phyloP scores from a whole-genome alignment of 2,797 vertebrate species.

The Paguma larvata region DNA sequence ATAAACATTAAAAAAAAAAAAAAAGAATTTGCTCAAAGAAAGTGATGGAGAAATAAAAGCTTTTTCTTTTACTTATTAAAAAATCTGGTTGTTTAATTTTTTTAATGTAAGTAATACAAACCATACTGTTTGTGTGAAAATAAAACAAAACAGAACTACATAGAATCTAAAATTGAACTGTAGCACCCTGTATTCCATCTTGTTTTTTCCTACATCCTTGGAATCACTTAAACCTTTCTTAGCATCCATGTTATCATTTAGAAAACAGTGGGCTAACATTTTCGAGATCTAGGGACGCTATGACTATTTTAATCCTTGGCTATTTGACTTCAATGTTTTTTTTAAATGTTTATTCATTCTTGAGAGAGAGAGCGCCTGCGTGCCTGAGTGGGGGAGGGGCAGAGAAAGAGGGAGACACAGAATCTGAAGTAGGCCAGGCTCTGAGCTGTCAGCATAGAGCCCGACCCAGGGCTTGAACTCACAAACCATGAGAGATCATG shows the following conservation, averaged over 20 bases:
- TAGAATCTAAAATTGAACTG: constrained; percentile 4
- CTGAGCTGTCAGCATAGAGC: too few species aligned
- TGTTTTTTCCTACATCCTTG: not conserved
- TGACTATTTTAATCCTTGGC: constrained; percentile 15
- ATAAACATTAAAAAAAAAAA: too few species aligned
- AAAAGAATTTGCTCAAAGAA: not conserved
- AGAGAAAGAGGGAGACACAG: too few species aligned
- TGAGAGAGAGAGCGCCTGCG: too few species aligned
- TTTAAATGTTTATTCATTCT: too few species aligned
- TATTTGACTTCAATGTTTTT: not conserved
- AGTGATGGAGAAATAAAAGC: not conserved
- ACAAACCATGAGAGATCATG: too few species aligned
- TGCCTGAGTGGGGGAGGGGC: too few species aligned
- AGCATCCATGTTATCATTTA: not conserved
- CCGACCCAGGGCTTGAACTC: too few species aligned
- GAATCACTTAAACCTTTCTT: not conserved
- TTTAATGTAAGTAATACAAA: not conserved
- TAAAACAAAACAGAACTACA: not conserved
- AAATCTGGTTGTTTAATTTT: not conserved
- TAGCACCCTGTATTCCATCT: not conserved
- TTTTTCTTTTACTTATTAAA: not conserved
- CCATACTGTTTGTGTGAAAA: not conserved
- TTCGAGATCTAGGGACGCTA: not conserved
- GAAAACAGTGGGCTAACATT: constrained; percentile 1
- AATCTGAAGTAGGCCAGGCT: too few species aligned